These are phyloP conservation scores for Trochalopteron elliotii DNA, from an alignment of 2,113 vertebrate genomes.

Conservation along the genomic window DNA sequence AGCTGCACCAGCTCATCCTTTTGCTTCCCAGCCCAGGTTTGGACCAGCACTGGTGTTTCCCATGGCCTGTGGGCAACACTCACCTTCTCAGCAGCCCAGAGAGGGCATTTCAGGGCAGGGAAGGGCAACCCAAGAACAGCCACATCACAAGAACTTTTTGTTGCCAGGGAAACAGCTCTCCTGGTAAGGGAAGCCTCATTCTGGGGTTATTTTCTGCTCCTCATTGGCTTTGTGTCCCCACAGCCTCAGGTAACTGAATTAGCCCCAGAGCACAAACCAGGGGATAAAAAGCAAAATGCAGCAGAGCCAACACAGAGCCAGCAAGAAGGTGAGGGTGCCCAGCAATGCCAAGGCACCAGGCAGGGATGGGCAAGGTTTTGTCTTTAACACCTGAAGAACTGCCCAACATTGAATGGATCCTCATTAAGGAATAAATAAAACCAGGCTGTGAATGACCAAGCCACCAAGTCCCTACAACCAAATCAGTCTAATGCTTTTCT, in stretches of 20 bases:
- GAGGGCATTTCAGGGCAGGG: background rate
- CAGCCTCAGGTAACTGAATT: background rate
- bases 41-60: background rate
- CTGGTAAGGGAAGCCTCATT: background rate
- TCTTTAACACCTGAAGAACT: background rate
- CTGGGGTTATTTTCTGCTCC: background rate
- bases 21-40: background rate
- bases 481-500: background rate
- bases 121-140: background rate
- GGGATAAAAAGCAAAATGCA: background rate
- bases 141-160: background rate
- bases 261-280: background rate
- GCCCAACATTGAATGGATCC: background rate
- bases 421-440: background rate
- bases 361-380: background rate
- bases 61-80: background rate
- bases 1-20: background rate
- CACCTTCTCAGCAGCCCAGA: background rate
- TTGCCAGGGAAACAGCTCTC: conserved; percentile 12
- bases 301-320: background rate
- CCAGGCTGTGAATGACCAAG: background rate
- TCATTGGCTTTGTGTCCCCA: background rate
- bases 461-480: background rate
- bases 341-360: background rate
- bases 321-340: background rate